Evolutionary conservation across 2,113 vertebrate genomes (phyloP), one percentile per base, ranked within the genome.

Genomic region (Lichenostomus cassidix): DNA sequence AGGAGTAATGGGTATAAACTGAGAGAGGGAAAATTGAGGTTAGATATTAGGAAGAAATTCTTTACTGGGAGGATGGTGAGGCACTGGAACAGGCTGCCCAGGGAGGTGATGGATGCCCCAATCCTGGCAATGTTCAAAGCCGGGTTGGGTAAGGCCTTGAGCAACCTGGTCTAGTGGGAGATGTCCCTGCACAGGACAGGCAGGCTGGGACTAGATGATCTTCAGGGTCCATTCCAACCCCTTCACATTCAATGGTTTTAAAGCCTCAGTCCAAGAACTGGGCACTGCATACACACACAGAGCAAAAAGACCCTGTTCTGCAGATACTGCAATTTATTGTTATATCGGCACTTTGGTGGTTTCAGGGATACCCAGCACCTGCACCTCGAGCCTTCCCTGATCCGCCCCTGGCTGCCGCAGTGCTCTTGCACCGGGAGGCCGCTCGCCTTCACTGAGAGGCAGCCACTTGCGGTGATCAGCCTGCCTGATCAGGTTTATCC

Each of bases 401-500:
- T 8, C 9, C 1, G 1, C 39, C 39, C 16, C 3, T 0, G 33
- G 53, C 33, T 71, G 35, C 55, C 39, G 14, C 55, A 13, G 19
- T 2, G 20, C 21, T 19, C 18, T 11, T 1, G 3, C 55, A 39
- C 24, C 1, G 4, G 39, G 27, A 20, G 21, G 37, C 64, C 14
- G 2, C 20, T 27, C 1, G 3, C 27, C n/a, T 31, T 47, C 8
- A 2, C 39, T 11, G 19, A 25, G 1, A 0, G 23, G 2, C 44
- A 24, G 44, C 33, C 46, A 1, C 2, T 28, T 1, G 7, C 0
- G 14, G 7, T 0, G 12, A 59, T 11, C 35, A 10, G 2, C 20
- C 12, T 21, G 2, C 20, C 12, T 21, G 12, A 18, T 6, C 15
- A 19, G 10, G 44, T 53, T 23, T 16, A 35, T n/a, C 35, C 29